Conservation (phyloP, 30 jellyfish, hydroid and myxozoan species). For the Phacellophora camtschatica region DNA sequence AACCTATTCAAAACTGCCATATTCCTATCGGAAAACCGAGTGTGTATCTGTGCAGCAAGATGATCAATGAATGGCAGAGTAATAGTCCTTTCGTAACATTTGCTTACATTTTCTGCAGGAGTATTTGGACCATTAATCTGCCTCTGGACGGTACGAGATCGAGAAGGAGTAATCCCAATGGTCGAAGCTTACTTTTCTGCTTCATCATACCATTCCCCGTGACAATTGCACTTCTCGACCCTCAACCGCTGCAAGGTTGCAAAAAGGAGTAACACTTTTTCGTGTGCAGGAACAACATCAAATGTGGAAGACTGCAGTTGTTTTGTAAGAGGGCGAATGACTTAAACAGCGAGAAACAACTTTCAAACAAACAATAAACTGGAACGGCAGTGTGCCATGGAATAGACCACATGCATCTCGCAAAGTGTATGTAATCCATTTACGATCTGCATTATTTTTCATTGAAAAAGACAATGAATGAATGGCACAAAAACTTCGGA, state of each 20-base stretch:
- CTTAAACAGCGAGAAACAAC: slow-evolving; percentile 25
- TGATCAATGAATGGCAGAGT: slow-evolving; percentile 60
- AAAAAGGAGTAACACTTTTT: not conserved
- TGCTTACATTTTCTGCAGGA: slow-evolving; percentile 12
- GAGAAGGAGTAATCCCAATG: not conserved
- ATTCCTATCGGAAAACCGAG: not conserved
- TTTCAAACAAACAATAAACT: slow-evolving; percentile 12
- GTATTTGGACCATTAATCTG: slow-evolving; percentile 17
- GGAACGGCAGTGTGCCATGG: slow-evolving; percentile 3
- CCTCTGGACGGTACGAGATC: slow-evolving; percentile 14
- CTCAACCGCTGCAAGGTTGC: too few species aligned
- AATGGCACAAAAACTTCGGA: slow-evolving; percentile 13
- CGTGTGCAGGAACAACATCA: not conserved
- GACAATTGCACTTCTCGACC: not conserved
- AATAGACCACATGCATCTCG: slow-evolving; percentile 32
- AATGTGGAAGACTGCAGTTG: not conserved
- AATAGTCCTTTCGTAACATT: slow-evolving; percentile 2
- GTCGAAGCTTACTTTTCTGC: slow-evolving; percentile 12
- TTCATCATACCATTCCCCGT: slow-evolving; percentile 1
- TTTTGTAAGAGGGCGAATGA: not conserved
- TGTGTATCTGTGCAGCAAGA: not conserved
- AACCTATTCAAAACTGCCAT: slow-evolving; percentile 19
- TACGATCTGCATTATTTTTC: not conserved
- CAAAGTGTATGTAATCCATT: slow-evolving; percentile 18
- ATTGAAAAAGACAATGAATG: slow-evolving; percentile 21